Conservation (phyloP, 1,140 invertebrate species). For the Polypedilum pembai region DNA sequence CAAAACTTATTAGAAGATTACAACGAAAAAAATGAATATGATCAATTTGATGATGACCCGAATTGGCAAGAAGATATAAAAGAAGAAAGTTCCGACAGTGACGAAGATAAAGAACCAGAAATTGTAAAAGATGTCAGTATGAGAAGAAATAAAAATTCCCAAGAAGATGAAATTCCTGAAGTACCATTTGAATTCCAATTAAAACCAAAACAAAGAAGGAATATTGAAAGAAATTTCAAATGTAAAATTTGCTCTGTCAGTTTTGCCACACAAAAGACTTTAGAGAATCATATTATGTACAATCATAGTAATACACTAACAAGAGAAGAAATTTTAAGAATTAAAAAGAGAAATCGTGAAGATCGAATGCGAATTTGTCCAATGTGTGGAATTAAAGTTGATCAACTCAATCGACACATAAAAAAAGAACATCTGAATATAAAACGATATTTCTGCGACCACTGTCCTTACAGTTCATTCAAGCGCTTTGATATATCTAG, state of each 20-base stretch:
- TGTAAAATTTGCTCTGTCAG: not conserved
- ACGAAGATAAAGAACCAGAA: not conserved
- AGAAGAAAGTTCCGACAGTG: not conserved
- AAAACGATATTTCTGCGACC: not conserved
- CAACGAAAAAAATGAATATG: not conserved
- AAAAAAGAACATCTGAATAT: not conserved
- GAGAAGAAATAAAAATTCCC: not conserved
- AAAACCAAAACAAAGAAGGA: not conserved
- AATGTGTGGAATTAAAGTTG: not conserved
- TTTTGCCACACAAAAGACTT: not conserved
- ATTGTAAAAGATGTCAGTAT: not conserved
- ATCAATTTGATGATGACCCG: not conserved
- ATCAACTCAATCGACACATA: not conserved
- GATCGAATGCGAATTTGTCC: not conserved
- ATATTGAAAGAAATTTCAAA: not conserved
- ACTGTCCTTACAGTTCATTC: not conserved
- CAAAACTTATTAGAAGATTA: not conserved
- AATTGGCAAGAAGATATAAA: not conserved
- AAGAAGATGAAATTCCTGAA: not conserved
- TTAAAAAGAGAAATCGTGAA: not conserved
- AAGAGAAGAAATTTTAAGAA: not conserved
- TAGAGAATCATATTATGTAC: not conserved
- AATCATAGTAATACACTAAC: not conserved
- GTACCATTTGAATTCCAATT: not conserved
- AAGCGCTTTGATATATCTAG: not conserved